Evolutionary conservation across 2,888 invertebrate species (phyloP).

Genomic region (Calameuta pallipes): DNA sequence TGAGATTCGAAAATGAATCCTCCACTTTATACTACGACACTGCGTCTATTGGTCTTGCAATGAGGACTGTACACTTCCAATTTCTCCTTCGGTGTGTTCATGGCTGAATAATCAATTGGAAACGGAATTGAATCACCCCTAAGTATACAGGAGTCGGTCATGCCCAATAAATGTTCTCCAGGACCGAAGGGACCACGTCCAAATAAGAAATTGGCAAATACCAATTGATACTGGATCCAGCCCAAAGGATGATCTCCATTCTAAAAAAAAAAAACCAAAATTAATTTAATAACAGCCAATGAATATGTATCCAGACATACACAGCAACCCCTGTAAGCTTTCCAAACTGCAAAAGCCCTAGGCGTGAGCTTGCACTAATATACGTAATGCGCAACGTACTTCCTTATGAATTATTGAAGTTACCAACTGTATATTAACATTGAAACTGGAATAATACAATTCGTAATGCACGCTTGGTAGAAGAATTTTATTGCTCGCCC

Average conservation of each 20-base stretch:
- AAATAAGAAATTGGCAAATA: conserved; percentile 80
- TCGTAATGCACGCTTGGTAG: too few species aligned
- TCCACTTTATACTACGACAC: conserved; percentile 72
- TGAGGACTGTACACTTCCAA: conserved; percentile 78
- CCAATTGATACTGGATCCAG: conserved; percentile 77
- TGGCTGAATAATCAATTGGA: conserved; percentile 81
- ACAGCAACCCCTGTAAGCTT: background rate
- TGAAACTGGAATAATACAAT: too few species aligned
- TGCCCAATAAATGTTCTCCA: conserved; percentile 78
- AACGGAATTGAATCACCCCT: conserved; percentile 66
- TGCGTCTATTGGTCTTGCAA: conserved; percentile 76
- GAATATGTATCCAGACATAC: conserved; percentile 10
- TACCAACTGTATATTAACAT: too few species aligned
- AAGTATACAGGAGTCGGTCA: conserved; percentile 42
- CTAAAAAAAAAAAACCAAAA: conserved; percentile 66
- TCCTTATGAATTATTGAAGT: too few species aligned
- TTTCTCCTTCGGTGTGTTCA: conserved; percentile 78
- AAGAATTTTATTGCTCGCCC: too few species aligned
- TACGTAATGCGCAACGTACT: too few species aligned
- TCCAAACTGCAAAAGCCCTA: too few species aligned
- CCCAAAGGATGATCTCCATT: conserved; percentile 77
- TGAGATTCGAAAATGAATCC: background rate
- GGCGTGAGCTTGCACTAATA: too few species aligned
- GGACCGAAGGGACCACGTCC: conserved; percentile 81
- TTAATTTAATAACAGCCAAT: conserved; percentile 11